Base-by-base conservation (phyloP, 2,113 vertebrate genomes). In the Gobiocypris rarus region DNA sequence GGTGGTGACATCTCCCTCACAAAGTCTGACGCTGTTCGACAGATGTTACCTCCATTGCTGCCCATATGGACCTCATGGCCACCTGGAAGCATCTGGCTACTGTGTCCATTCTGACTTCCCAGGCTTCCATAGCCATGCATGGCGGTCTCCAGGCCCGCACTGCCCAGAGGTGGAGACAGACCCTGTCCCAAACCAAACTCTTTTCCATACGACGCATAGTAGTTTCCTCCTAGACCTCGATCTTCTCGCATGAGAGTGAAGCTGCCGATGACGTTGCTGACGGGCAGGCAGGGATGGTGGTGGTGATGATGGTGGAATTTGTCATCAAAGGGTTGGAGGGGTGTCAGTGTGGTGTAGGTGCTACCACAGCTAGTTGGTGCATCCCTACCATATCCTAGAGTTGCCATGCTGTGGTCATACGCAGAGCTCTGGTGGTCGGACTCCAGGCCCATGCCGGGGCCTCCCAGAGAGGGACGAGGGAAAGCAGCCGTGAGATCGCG, bases 181-280 rank as follows among this genome's bases (percentile, higher is more conserved):
- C 90, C 92, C 28, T 95, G 95, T 81, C 93, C 63, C 93, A 96
- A 94, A 75, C 92, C 92, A 81, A 95, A 90, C 26, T 96, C 95
- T 83, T 96, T 96, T 87, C 92, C 91, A 19, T 96, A 96, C 0
- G 95, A 93, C 90, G 93, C 94, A 89, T 96, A 96, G 91, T 96
- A 96, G 87, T 95, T 95, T 65, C 93, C 86, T n/a, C 92, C 85
- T 48, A 96, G 92, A 73, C 93, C 92, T 38, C 95, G 86, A 71
- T 96, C 95, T 59, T 96, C 95, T 0, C 95, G 92, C 95, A 96
- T 95, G 48, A 96, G 94, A 34, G 95, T 95, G 88, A 96, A 95
- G 92, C 95, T 95, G 73, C 95, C 95, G 2, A 96, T 95, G 63
- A 96, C 95, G 2, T 95, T 96, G 87, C 95, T 94, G 90, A 95